Evolutionary conservation across 2,113 vertebrate species (phyloP).

Genomic region (Notiomystis cincta): DNA sequence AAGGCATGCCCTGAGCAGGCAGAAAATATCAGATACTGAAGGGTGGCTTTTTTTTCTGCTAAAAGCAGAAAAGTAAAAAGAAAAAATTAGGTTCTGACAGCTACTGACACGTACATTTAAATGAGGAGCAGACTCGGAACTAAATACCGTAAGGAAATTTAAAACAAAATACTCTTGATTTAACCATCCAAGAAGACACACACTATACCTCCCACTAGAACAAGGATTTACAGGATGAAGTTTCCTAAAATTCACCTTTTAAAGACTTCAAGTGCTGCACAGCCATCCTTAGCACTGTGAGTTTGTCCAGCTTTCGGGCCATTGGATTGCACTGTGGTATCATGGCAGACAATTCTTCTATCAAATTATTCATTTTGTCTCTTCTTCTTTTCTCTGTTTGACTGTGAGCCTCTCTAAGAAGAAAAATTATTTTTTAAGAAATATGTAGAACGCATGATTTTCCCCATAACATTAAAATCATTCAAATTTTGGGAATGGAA

Average conservation of each 20-base stretch:
- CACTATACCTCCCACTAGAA: neutral
- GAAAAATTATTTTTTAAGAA: neutral
- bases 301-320: constrained; percentile 89
- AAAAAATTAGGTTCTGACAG: neutral
- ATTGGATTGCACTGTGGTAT: constrained; percentile 87
- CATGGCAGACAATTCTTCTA: constrained; percentile 89
- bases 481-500: neutral
- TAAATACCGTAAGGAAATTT: neutral
- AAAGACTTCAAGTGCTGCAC: constrained; percentile 89
- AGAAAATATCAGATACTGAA: neutral
- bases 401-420: constrained; percentile 89
- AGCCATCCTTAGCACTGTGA: constrained; percentile 89
- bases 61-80: neutral
- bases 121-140: neutral
- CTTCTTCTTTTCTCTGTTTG: constrained; percentile 91
- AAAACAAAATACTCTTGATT: neutral
- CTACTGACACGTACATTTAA: neutral
- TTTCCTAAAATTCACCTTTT: constrained; percentile 74
- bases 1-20: neutral
- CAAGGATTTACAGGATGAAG: neutral
- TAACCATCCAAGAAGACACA: neutral
- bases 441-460: neutral
- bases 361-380: constrained; percentile 92
- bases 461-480: neutral
- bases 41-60: neutral